Evolutionary conservation across 2,113 vertebrate genomes (phyloP).

Genomic region (Tapirus terrestris): DNA sequence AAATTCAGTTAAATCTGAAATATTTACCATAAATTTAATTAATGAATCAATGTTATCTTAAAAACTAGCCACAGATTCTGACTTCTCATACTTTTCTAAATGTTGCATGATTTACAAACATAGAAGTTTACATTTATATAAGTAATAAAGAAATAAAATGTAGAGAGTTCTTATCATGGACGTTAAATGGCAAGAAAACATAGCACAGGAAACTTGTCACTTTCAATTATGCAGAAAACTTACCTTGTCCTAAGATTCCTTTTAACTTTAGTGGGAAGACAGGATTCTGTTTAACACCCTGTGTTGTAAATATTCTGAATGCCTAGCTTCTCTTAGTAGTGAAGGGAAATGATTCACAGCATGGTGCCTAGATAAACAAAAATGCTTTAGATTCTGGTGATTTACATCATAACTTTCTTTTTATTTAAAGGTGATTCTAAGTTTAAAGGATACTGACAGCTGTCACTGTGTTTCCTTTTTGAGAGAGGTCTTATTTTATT

Average conservation of each 20-base stretch:
- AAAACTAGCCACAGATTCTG: background rate
- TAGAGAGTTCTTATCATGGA: background rate
- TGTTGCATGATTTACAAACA: background rate
- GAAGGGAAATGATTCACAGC: background rate
- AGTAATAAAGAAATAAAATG: background rate
- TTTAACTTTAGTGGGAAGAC: background rate
- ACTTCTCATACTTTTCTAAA: background rate
- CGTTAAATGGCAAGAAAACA: background rate
- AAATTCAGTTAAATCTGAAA: background rate
- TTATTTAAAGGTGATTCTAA: background rate
- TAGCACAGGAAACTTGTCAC: background rate
- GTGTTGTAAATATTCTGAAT: slow-evolving; percentile 17
- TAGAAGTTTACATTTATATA: background rate
- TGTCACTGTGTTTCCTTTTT: background rate
- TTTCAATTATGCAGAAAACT: background rate
- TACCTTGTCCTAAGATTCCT: background rate
- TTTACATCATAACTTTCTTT: background rate
- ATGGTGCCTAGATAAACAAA: background rate
- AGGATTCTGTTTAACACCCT: background rate
- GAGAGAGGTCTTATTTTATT: background rate
- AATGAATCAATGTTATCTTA: background rate
- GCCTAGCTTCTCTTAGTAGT: background rate
- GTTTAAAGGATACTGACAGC: background rate
- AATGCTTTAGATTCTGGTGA: slow-evolving; percentile 16
- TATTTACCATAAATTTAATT: background rate